phyloP scores from a whole-genome alignment of 1,140 invertebrate species.

The Aphelenchoides avenae region DNA sequence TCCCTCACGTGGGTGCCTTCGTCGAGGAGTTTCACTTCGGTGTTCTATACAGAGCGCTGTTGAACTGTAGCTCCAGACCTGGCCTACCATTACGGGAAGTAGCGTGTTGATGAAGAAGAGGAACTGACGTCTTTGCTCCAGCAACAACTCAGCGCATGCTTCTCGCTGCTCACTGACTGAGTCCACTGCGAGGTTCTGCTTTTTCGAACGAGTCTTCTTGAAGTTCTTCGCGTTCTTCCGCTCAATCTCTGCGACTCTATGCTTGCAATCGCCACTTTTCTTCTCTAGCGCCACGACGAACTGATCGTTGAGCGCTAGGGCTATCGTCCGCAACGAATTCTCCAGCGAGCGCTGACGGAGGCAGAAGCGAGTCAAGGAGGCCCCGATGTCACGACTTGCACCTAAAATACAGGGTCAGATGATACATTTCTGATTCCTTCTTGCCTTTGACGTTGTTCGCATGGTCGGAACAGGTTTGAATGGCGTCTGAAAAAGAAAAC shows the following conservation, averaged over 20 bases:
- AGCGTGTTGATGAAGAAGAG: conserved; percentile 23
- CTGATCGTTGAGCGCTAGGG: conserved; percentile 6
- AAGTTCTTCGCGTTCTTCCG: conserved; percentile 17
- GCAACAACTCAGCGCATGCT: conserved; percentile 28
- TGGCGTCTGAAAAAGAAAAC: too few species aligned
- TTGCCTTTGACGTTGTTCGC: conserved; percentile 40
- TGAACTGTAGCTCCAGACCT: neutral
- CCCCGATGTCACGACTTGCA: conserved; percentile 38
- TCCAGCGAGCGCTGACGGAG: conserved; percentile 33
- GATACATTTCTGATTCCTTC: neutral
- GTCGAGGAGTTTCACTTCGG: conserved; percentile 29
- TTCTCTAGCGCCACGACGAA: conserved; percentile 32
- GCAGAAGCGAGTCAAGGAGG: conserved; percentile 39
- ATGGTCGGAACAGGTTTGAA: conserved; percentile 34
- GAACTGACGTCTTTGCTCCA: conserved; percentile 32
- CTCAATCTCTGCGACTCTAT: conserved; percentile 33
- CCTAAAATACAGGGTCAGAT: conserved; percentile 6
- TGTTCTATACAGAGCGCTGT: conserved; percentile 21
- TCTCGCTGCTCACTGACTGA: conserved; percentile 14
- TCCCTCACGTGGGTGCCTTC: conserved; percentile 35
- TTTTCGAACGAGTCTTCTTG: conserved; percentile 22
- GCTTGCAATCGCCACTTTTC: conserved; percentile 33
- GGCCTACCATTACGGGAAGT: conserved; percentile 35
- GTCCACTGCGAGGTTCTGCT: conserved; percentile 1
- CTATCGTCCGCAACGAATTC: conserved; percentile 14